Percentiles rank a stretch among this genome's conserved stretches.
phyloP scores from a whole-genome alignment of 2,797 vertebrate species.

The Crenichthys baileyi region DNA sequence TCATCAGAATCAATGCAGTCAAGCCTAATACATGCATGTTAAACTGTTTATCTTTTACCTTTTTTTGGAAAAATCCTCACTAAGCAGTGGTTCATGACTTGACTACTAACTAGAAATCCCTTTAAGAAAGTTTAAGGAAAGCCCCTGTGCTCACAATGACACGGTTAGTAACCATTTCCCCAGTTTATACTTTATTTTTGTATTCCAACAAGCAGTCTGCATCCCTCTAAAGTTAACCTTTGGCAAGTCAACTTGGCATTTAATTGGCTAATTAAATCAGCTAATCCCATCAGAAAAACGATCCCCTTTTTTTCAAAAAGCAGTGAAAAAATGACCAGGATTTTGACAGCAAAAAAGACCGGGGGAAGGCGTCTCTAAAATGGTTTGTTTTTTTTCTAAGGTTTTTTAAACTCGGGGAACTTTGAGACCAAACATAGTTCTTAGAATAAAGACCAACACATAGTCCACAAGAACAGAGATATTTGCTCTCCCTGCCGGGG shows the following conservation, averaged over 20 bases:
- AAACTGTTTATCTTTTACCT: not conserved
- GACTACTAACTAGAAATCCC: conserved; percentile 22
- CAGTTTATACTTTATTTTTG: conserved; percentile 59
- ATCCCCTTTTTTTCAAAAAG: conserved; percentile 72
- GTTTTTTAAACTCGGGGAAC: not conserved
- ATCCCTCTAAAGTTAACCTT: conserved; percentile 64
- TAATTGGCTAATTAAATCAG: conserved; percentile 80
- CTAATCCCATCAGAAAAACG: conserved; percentile 76
- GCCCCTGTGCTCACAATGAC: conserved; percentile 32
- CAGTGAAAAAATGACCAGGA: conserved; percentile 26
- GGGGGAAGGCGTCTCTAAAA: conserved; percentile 38
- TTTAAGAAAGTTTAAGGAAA: conserved; percentile 39
- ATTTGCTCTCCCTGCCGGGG: not conserved
- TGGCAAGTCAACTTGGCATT: conserved; percentile 73
- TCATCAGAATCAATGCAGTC: not conserved
- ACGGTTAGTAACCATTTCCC: conserved; percentile 40
- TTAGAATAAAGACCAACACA: not conserved
- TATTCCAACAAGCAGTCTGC: conserved; percentile 65
- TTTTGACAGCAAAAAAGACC: conserved; percentile 48
- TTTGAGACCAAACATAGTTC: too few species aligned
- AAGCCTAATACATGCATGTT: not conserved
- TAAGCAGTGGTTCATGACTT: conserved; percentile 14
- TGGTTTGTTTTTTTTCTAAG: conserved; percentile 42
- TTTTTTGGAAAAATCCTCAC: conserved; percentile 8
- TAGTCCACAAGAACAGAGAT: not conserved